Conservation (phyloP, 1,140 invertebrate genomes). For the Drosophila oshimai region DNA sequence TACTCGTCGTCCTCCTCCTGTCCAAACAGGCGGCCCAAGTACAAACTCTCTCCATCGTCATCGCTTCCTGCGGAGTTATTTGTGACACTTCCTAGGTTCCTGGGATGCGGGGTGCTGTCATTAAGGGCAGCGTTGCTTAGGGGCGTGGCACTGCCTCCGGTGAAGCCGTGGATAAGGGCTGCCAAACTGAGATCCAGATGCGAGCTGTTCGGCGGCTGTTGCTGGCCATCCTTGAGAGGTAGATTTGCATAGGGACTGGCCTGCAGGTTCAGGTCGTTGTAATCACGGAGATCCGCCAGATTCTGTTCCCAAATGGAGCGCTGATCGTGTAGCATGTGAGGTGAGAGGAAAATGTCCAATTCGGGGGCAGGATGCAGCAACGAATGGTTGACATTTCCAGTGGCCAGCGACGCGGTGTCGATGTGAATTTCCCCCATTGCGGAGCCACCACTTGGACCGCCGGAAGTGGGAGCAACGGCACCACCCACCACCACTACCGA, state of each 20-base stretch:
- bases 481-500: conserved; percentile 9
- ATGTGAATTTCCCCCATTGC: conserved; percentile 50
- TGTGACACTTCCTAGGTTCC: conserved; percentile 41
- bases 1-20: conserved; percentile 43
- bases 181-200: conserved; percentile 67
- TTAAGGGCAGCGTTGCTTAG: conserved; percentile 52
- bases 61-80: conserved; percentile 37
- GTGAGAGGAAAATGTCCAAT: conserved; percentile 67
- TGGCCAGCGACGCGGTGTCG: conserved; percentile 24
- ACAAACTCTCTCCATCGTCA: conserved; percentile 26
- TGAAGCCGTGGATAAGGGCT: conserved; percentile 54
- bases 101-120: conserved; percentile 74
- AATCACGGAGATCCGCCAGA: conserved; percentile 76
- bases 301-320: conserved; percentile 81
- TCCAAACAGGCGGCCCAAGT: conserved; percentile 29
- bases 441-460: conserved; percentile 8
- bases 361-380: conserved; percentile 30
- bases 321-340: conserved; percentile 65
- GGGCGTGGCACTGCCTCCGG: conserved; percentile 23
- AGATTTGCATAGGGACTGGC: conserved; percentile 69
- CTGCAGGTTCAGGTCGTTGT: conserved; percentile 65
- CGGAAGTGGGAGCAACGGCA: conserved; percentile 1
- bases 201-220: conserved; percentile 49
- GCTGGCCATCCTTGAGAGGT: conserved; percentile 77
- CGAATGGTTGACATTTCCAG: conserved; percentile 35